Evolutionary conservation across 92 coral and sea anemone genomes (phyloP).

Genomic region (Epizoanthus ramosus): DNA sequence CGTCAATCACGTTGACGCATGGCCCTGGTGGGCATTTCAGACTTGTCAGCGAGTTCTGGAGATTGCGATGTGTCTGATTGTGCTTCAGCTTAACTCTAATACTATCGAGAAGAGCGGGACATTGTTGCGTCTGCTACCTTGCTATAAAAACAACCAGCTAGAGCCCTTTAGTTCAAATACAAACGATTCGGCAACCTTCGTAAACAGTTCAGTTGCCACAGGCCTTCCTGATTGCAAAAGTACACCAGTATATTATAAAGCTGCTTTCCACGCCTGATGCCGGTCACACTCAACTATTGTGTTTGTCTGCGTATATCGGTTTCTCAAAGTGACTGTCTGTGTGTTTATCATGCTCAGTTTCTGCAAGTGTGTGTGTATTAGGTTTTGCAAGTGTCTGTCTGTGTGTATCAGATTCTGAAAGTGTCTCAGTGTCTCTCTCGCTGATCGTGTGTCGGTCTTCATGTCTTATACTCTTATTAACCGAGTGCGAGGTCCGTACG

Average conservation of each 20-base stretch:
- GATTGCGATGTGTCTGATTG: slow-evolving; percentile 63
- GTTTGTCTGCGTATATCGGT: not conserved
- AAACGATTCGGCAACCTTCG: not conserved
- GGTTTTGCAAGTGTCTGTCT: not conserved
- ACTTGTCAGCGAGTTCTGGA: slow-evolving; percentile 74
- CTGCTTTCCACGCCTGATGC: not conserved
- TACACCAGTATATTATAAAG: not conserved
- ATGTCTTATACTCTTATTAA: too few relatives aligned
- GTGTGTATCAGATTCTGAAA: not conserved
- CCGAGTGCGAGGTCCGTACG: too few relatives aligned
- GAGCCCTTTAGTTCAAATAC: not conserved
- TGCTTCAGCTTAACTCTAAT: slow-evolving; percentile 63
- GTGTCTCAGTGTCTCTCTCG: too few relatives aligned
- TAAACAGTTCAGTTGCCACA: not conserved
- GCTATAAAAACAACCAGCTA: slow-evolving; percentile 35
- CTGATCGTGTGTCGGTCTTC: too few relatives aligned
- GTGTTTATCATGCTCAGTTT: not conserved
- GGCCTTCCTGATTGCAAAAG: not conserved
- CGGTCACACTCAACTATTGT: not conserved
- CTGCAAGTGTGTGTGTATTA: not conserved
- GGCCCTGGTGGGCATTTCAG: slow-evolving; percentile 98
- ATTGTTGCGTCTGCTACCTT: slow-evolving; percentile 18
- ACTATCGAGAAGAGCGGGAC: slow-evolving; percentile 26
- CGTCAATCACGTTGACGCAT: slow-evolving; percentile 72
- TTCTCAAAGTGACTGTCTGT: not conserved